Percentiles rank a stretch among this genome's conserved stretches.
Conservation (phyloP, 2,888 invertebrate genomes). For the Gandaritis pyraliata region DNA sequence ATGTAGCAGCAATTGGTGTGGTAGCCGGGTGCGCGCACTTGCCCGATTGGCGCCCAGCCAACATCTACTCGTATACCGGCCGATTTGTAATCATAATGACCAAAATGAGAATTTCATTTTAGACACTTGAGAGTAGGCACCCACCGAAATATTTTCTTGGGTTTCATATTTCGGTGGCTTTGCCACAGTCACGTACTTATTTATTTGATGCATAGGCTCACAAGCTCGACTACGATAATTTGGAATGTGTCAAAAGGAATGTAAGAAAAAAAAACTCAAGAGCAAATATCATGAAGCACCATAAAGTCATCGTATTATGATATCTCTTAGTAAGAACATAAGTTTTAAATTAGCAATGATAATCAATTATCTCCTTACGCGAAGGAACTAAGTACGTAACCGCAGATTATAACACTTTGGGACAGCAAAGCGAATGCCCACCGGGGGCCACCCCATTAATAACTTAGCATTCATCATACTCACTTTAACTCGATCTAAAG, state of each 20-base stretch:
- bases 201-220: too few relatives aligned
- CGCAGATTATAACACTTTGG: constrained; percentile 11
- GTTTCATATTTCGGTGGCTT: too few relatives aligned
- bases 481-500: constrained; percentile 58
- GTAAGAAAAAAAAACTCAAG: too few relatives aligned
- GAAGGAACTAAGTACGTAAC: not conserved
- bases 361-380: constrained; percentile 7
- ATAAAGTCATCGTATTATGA: not conserved
- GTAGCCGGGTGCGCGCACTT: constrained; percentile 18
- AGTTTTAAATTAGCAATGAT: constrained; percentile 3
- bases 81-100: constrained; percentile 33
- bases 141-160: not conserved
- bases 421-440: constrained; percentile 23
- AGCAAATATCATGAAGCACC: too few relatives aligned
- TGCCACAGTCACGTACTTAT: too few relatives aligned
- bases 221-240: too few relatives aligned
- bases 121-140: not conserved
- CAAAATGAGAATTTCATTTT: constrained; percentile 17
- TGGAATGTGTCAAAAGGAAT: too few relatives aligned
- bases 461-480: constrained; percentile 58
- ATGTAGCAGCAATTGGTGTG: constrained; percentile 31
- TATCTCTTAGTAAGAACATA: too few relatives aligned
- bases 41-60: constrained; percentile 34
- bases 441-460: constrained; percentile 45
- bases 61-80: constrained; percentile 27